Evolutionary conservation across 2,113 vertebrate species (phyloP).

Genomic region (Paedocypris sp.): DNA sequence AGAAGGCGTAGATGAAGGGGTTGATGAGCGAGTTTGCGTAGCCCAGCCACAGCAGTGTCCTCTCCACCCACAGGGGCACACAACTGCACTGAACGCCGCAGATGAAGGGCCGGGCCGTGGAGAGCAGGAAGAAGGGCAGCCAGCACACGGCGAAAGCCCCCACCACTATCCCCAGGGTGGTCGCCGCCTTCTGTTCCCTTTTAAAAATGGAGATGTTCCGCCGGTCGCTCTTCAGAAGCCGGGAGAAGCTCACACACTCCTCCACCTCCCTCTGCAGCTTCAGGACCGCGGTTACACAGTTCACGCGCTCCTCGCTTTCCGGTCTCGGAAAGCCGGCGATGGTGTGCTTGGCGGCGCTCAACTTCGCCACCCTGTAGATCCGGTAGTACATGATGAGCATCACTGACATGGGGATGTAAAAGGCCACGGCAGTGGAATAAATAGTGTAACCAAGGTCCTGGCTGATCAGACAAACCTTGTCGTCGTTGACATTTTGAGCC

Average conservation of each 20-base stretch:
- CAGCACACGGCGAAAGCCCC: conserved; percentile 75
- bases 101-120: conserved; percentile 73
- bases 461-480: conserved; percentile 76
- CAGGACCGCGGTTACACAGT: conserved; percentile 55
- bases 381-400: conserved; percentile 83
- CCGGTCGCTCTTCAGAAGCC: conserved; percentile 64
- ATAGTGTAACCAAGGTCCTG: conserved; percentile 80
- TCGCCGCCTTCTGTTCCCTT: conserved; percentile 77
- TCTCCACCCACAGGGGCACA: conserved; percentile 73
- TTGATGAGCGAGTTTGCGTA: conserved; percentile 81
- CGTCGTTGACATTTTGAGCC: conserved; percentile 74
- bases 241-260: conserved; percentile 69
- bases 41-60: conserved; percentile 75
- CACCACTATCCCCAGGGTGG: conserved; percentile 75
- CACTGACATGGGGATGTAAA: conserved; percentile 79
- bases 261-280: conserved; percentile 68
- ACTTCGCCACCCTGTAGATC: conserved; percentile 73
- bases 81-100: conserved; percentile 73
- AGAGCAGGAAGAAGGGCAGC: conserved; percentile 77
- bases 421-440: conserved; percentile 76
- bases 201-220: conserved; percentile 80
- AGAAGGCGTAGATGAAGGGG: conserved; percentile 82
- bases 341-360: conserved; percentile 72
- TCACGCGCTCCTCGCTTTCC: conserved; percentile 30
- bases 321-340: conserved; percentile 59